phyloP scores from a whole-genome alignment of 2,797 vertebrate genomes.

The Neoniphon sammara region DNA sequence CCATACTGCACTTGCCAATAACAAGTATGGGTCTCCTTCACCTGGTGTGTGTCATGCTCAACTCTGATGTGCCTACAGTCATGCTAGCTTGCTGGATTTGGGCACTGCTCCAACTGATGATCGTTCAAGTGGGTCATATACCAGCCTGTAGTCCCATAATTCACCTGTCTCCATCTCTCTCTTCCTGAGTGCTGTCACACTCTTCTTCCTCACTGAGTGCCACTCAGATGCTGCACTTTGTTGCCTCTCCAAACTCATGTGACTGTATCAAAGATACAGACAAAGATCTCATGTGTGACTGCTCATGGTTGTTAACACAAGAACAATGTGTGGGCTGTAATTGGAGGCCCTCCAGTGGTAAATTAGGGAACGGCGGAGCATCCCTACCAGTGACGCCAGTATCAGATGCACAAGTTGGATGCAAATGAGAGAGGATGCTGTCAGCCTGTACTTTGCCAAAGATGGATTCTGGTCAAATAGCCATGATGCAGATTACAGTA shows the following conservation, averaged over 20 bases:
- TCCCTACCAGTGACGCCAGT: background rate
- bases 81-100: too few species aligned
- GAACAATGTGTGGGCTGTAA: background rate
- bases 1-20: too few species aligned
- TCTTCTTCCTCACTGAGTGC: background rate
- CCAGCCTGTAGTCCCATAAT: background rate
- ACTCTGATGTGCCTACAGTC: too few species aligned
- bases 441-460: background rate
- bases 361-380: background rate
- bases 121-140: too few species aligned
- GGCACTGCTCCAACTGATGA: too few species aligned
- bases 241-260: background rate
- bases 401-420: background rate
- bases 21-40: too few species aligned
- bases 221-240: background rate
- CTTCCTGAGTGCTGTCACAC: conserved; percentile 4
- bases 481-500: background rate
- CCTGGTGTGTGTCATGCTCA: too few species aligned
- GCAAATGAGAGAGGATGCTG: background rate
- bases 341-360: conserved; percentile 4
- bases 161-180: background rate
- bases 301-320: background rate
- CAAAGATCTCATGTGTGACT: background rate
- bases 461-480: background rate
- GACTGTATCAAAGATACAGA: background rate